Evolutionary conservation across 2,797 vertebrate genomes (phyloP), one percentile per base, ranked within the genome.

Genomic region (Linurgus olivaceus): DNA sequence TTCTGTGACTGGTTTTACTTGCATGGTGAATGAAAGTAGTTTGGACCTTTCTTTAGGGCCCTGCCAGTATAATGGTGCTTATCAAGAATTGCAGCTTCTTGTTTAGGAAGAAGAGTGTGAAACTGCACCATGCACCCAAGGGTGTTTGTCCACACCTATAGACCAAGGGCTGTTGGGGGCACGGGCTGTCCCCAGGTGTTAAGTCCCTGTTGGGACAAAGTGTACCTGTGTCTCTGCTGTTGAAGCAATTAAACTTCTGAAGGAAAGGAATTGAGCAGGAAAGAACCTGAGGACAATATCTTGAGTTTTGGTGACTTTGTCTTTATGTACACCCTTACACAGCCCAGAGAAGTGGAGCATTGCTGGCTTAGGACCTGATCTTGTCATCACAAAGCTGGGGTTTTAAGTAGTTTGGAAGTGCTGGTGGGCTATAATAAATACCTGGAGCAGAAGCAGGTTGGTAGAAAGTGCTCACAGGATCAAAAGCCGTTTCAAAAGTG

Each of bases 1-100:
- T 95, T 86, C 63, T 95, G 65, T 93, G 57, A 50, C 35, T 91
- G 45, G 9, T 82, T 92, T 80, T 62, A 70, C 61, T 90, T 80
- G 57, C 61, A 50, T 35, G 70, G 29, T 31, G 21, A 55, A 66
- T 38, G 7, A 44, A 63, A 71, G 23, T 68, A 75, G 16, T 20
- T 40, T 59, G 59, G 51, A 79, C 38, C 13, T 54, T 90, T 67
- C 57, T 68, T 55, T 21, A 17, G 14, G 44, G 35, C 9, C 15
- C 38, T 72, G 76, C 76, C 48, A 29, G 63, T 26, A 23, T 51
- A 47, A 61, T 8, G 18, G 23, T 35, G 20, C 48, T 65, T 33
- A 33, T 26, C 14, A 65, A 47, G 52, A 47, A 54, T 11, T 86
- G 28, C 33, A 61, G 26, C 44, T 74, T 77, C 50, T 48, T 1